A percentile compares a stretch with the other conserved stretches of the same genome.
Conservation (phyloP, 2,888 invertebrate genomes). For the Nezara viridula region DNA sequence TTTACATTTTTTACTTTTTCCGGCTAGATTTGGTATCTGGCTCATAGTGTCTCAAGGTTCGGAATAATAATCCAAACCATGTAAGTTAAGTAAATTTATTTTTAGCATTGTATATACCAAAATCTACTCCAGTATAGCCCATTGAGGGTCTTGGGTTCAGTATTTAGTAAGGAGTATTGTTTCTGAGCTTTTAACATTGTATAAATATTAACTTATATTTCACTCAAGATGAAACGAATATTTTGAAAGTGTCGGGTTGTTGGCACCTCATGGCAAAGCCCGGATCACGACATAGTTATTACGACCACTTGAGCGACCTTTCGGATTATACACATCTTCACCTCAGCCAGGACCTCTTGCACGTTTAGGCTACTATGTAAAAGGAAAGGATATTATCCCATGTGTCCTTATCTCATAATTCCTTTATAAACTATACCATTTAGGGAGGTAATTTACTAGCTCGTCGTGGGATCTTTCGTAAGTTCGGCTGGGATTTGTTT, state of each 20-base stretch:
- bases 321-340: slow-evolving; percentile 19
- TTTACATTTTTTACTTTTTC: no score
- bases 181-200: no score
- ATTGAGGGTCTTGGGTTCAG: no score
- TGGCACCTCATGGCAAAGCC: background rate
- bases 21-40: no score
- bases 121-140: no score
- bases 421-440: background rate
- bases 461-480: slow-evolving; percentile 27
- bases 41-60: no score
- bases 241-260: background rate
- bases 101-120: no score
- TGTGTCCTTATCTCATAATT: slow-evolving; percentile 21
- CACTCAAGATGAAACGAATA: background rate
- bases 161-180: no score
- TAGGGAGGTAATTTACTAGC: background rate
- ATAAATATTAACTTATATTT: background rate
- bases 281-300: background rate
- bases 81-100: no score
- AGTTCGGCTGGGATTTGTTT: background rate
- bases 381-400: background rate
- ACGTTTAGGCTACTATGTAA: slow-evolving; percentile 30
- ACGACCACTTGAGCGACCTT: background rate
- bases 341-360: background rate
- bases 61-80: no score